Evolutionary conservation across 2,888 invertebrate genomes (phyloP).

Genomic region (Cephus runcator): DNA sequence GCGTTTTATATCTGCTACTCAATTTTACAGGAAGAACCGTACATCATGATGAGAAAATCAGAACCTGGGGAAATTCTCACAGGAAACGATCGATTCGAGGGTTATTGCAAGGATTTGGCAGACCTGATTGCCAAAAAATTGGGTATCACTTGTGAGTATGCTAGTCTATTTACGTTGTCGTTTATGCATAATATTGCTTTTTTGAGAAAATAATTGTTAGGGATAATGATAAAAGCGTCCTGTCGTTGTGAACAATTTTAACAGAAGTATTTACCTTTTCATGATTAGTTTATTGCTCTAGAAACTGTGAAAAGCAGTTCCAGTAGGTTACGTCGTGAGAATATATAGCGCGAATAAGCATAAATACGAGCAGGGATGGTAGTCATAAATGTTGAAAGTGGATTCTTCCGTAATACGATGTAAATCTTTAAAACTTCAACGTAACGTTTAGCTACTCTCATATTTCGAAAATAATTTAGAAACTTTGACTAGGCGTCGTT

Average conservation of each 20-base stretch:
- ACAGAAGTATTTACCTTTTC: not conserved
- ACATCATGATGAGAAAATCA: conserved; percentile 80
- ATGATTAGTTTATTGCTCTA: not conserved
- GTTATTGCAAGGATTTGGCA: conserved; percentile 92
- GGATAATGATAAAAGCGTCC: not conserved
- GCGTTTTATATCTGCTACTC: not conserved
- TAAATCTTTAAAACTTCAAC: not conserved
- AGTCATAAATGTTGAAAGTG: not conserved
- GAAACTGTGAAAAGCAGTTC: not conserved
- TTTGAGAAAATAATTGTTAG: not conserved
- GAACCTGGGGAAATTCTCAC: conserved; percentile 73
- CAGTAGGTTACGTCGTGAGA: not conserved
- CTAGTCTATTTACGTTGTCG: not conserved
- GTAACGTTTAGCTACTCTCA: not conserved
- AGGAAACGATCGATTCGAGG: conserved; percentile 85
- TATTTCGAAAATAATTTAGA: not conserved
- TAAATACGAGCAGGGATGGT: not conserved
- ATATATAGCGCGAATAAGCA: not conserved
- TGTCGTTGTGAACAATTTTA: not conserved
- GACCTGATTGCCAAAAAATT: conserved; percentile 83
- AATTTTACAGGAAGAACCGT: conserved; percentile 80
- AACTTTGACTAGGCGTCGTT: not conserved
- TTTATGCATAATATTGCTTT: not conserved
- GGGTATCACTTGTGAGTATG: conserved; percentile 84
- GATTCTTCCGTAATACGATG: not conserved